These are phyloP conservation scores for Amblyjoppa proteus DNA, from an alignment of 2,888 invertebrate species.

Conservation along the genomic window DNA sequence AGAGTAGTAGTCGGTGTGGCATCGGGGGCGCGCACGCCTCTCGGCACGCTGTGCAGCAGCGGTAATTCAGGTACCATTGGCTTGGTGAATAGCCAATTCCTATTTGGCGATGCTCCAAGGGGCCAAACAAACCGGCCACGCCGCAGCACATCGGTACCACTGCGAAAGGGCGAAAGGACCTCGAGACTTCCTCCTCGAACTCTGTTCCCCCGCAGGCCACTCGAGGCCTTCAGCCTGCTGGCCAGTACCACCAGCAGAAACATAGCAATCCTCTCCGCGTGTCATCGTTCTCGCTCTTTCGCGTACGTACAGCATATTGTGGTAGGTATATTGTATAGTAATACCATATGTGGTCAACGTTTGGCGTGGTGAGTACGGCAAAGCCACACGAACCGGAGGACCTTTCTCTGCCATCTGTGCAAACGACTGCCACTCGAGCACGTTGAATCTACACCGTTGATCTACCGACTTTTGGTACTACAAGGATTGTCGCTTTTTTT, in stretches of 20 bases:
- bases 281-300: constrained; percentile 43
- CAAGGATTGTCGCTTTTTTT: background rate
- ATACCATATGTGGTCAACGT: background rate
- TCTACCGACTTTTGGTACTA: background rate
- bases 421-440: background rate
- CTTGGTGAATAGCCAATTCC: constrained; percentile 84
- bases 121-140: constrained; percentile 78
- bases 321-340: constrained; percentile 32
- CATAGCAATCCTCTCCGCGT: constrained; percentile 43
- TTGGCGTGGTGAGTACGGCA: background rate
- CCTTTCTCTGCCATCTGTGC: background rate
- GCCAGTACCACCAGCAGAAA: constrained; percentile 37
- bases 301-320: constrained; percentile 50
- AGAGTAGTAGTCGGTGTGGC: constrained; percentile 38
- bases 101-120: constrained; percentile 82
- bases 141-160: constrained; percentile 52
- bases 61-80: constrained; percentile 83
- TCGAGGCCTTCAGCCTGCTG: constrained; percentile 19
- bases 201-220: background rate
- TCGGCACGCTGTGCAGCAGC: constrained; percentile 69
- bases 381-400: background rate
- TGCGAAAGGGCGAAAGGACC: constrained; percentile 55
- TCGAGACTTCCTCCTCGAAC: constrained; percentile 26
- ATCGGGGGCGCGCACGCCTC: constrained; percentile 55
- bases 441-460: background rate